Evolutionary conservation across 2,113 vertebrate species (phyloP), one percentile per base, ranked within the genome.

Genomic region (Chloropsis cyanopogon): DNA sequence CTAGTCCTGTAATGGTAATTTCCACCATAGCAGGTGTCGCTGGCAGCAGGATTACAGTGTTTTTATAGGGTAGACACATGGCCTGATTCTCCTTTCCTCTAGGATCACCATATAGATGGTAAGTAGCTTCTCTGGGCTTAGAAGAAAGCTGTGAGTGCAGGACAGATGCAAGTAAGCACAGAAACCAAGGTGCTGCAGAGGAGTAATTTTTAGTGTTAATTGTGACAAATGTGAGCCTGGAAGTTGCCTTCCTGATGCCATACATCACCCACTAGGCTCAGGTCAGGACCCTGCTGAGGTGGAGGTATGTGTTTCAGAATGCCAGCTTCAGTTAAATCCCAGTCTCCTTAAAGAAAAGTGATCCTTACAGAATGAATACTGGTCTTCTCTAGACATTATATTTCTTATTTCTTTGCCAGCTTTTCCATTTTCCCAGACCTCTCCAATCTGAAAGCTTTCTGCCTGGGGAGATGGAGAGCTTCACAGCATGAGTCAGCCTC

Each of bases 71-170:
- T 3, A 73, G n/a, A 39, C 22, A 19, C 17, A 12, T 24, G 15
- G 28, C n/a, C 26, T n/a, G 33, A 13, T 82, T 71, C 31, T 68
- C 17, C 28, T 91, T 50, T 91, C 25, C 37, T 71, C 73, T 39
- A 37, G 22, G 18, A 29, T 41, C 18, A n/a, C n/a, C 26, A 2
- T 23, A 8, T 5, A 44, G 52, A 31, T 0, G 0, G 12, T 8
- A 41, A 68, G 29, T 21, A 83, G 11, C 31, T 68, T 56, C 49
- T n/a, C 31, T 79, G 44, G 66, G 49, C 35, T 59, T 53, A 54
- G 68, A 86, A 72, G 42, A 92, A 75, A 81, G 14, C 24, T 60
- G 39, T 0, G 3, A 69, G 39, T 22, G 10, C 82, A 83, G 71
- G 49, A 60, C 31, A 50, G 44, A 57, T 83, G 25, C 19, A 54